Evolutionary conservation across 2,797 vertebrate species (phyloP), one percentile per base, ranked within the genome.

Genomic region (Amblyraja radiata): DNA sequence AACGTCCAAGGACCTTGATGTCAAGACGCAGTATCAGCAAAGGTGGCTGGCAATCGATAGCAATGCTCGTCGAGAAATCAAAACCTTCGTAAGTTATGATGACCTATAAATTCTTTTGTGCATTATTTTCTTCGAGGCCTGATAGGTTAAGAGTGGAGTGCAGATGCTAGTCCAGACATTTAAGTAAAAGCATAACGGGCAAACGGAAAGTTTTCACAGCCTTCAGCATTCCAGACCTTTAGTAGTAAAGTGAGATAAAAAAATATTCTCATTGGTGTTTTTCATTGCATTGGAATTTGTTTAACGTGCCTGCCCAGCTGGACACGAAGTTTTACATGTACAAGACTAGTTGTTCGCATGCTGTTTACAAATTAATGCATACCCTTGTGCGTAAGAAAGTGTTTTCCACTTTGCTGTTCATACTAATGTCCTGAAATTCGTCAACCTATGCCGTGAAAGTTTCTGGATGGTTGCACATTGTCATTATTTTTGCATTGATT

Each of bases 41-140:
- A 96, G 98, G 96, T 99, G 99, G 99, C 97, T 99, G 58, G 98
- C 98, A 94, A 99, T 99, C 95, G 99, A 99, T 93, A 95, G 95
- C 95, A 98, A 97, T 39, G 98, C 98, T 21, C 98, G 99, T 93
- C 95, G 97, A 80, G 98, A 99, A 95, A 99, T 99, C 95, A 99
- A 99, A 95, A 99, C 98, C 95, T 99, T 97, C 0, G 99, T 99
- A 95, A 98, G 98, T 8, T n/a, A 78, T 78, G 61, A n/a, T 36
- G 21, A 36, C 16, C 36, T 88, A n/a, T 9, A 54, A 21, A 68
- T 68, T 65, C 3, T 36, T 9, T 6, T 86, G 6, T 86, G 8
- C 23, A 8, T 68, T 36, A 78, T 78, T 9, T 68, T 32, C 36
- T 1, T 11, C 36, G 63, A 5, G n/a, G n/a, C 6, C 6, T 6